Conservation (phyloP, 2,888 invertebrate genomes). For the Epinotia bilunana region DNA sequence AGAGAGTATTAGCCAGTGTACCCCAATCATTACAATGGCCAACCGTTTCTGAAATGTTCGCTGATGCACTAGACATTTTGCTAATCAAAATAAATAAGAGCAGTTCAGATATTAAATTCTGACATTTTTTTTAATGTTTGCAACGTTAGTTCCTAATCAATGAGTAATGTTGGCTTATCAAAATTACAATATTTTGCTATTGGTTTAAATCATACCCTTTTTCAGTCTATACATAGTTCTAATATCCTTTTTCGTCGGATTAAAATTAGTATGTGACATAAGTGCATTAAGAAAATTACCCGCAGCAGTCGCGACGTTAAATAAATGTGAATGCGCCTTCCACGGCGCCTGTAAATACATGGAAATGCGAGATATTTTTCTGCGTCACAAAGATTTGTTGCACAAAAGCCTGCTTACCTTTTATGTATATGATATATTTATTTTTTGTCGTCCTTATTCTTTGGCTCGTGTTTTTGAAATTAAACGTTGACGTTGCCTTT, state of each 20-base stretch:
- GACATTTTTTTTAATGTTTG: too few species aligned
- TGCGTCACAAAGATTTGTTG: slow-evolving; percentile 43
- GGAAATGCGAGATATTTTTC: slow-evolving; percentile 45
- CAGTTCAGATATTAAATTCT: too few species aligned
- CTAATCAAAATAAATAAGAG: too few species aligned
- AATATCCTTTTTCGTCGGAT: slow-evolving; percentile 3
- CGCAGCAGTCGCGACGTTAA: slow-evolving; percentile 35
- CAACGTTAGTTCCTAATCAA: too few species aligned
- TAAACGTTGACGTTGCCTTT: slow-evolving; percentile 22
- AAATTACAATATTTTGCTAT: too few species aligned
- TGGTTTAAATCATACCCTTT: too few species aligned
- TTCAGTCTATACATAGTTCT: slow-evolving; percentile 1
- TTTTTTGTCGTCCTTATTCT: slow-evolving; percentile 22
- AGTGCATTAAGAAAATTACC: slow-evolving; percentile 43
- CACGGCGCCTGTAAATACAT: slow-evolving; percentile 41
- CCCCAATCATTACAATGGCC: too few species aligned
- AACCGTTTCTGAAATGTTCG: too few species aligned
- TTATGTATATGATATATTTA: slow-evolving; percentile 27
- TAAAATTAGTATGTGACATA: slow-evolving; percentile 37
- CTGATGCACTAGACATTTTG: too few species aligned
- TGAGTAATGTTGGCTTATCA: too few species aligned
- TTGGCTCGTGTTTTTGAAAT: slow-evolving; percentile 13
- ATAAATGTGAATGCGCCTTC: slow-evolving; percentile 37
- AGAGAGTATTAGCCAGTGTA: too few species aligned
- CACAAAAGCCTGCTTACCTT: slow-evolving; percentile 41